phyloP scores from a whole-genome alignment of 2,888 invertebrate genomes.

The Ormyrus rosae region DNA sequence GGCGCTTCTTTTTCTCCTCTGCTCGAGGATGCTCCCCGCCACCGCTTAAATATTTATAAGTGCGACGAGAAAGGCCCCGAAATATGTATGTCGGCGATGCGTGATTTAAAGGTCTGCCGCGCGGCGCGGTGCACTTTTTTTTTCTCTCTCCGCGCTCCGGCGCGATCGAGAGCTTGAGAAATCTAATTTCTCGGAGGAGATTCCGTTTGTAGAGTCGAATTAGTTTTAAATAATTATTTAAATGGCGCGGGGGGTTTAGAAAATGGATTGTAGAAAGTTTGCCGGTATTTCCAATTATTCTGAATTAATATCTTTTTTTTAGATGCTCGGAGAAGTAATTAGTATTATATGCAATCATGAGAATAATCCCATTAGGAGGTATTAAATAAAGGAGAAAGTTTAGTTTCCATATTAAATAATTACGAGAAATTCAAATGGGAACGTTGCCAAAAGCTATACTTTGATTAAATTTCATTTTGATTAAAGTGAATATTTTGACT shows the following conservation, averaged over 20 bases:
- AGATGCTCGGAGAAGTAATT: not conserved
- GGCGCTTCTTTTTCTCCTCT: not conserved
- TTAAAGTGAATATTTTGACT: constrained; percentile 19
- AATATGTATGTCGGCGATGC: no score
- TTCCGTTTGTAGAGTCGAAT: not conserved
- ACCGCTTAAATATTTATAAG: no score
- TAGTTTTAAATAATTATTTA: constrained; percentile 17
- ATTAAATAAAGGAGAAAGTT: constrained; percentile 47
- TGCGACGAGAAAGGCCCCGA: no score
- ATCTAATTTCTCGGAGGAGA: no score
- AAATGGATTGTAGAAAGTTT: constrained; percentile 37
- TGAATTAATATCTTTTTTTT: constrained; percentile 16
- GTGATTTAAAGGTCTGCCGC: no score
- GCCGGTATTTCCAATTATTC: constrained; percentile 5
- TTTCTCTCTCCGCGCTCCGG: no score
- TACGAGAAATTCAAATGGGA: constrained; percentile 31
- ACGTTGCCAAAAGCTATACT: no score
- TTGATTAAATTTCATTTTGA: not conserved
- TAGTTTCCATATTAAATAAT: constrained; percentile 36
- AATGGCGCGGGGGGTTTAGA: constrained; percentile 3
- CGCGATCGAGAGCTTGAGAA: no score
- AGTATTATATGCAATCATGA: constrained; percentile 19
- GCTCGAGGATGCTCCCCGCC: no score
- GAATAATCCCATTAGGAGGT: constrained; percentile 20
- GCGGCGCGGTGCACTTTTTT: no score